Percentiles rank a stretch among this genome's conserved stretches.
phyloP scores from a whole-genome alignment of 2,888 invertebrate genomes.

The Spialia ferax region DNA sequence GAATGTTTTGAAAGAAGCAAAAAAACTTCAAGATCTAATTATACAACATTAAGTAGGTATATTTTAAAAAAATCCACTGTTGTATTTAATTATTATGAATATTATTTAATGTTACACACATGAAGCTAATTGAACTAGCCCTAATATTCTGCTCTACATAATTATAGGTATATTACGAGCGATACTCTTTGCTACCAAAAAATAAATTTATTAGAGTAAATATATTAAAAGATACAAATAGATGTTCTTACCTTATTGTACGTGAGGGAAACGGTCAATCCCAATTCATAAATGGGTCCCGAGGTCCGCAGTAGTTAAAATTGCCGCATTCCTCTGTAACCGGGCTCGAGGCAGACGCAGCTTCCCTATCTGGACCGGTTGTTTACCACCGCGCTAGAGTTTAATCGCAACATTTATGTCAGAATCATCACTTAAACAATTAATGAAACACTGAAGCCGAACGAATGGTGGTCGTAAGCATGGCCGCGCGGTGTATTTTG shows the following conservation, averaged over 20 bases:
- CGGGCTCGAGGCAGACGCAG: conserved; percentile 81
- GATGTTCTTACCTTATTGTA: conserved; percentile 67
- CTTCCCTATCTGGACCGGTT: conserved; percentile 82
- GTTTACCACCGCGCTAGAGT: conserved; percentile 57
- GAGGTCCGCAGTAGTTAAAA: conserved; percentile 85
- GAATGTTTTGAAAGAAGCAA: no score
- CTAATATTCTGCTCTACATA: background rate
- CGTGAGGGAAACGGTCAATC: conserved; percentile 67
- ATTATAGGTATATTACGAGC: background rate
- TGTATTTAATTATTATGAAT: no score
- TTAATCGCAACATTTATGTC: conserved; percentile 54
- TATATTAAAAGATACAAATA: background rate
- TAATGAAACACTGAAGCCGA: conserved; percentile 64
- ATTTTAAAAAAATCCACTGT: no score
- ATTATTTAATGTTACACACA: no score
- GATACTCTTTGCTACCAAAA: background rate
- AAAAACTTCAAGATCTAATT: no score
- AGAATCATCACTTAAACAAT: conserved; percentile 75
- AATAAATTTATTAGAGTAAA: background rate
- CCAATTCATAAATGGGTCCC: conserved; percentile 77
- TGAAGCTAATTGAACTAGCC: no score
- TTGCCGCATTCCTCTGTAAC: conserved; percentile 85
- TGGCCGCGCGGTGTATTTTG: conserved; percentile 64
- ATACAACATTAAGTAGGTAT: no score
- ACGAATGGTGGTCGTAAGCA: conserved; percentile 59